phyloP scores from a whole-genome alignment of 92 coral and sea anemone genomes.

The Meandrina meandrites region DNA sequence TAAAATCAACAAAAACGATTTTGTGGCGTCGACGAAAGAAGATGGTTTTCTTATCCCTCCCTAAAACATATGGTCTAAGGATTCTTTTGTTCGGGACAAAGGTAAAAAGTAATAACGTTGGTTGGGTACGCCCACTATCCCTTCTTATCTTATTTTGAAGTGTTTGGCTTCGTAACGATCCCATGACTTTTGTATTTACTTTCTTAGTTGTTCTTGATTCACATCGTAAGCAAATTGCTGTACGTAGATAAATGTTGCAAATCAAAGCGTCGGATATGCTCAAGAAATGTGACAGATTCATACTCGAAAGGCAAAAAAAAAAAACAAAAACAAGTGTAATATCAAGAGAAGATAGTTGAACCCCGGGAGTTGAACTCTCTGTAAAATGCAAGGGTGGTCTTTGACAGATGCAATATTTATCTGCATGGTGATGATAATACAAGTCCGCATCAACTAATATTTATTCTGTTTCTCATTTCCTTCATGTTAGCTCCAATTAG shows the following conservation, averaged over 20 bases:
- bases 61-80: neutral
- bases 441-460: neutral
- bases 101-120: neutral
- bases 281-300: neutral
- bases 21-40: neutral
- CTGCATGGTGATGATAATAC: neutral
- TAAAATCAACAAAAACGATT: neutral
- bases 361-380: no score
- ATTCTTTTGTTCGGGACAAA: neutral
- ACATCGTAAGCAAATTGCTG: neutral
- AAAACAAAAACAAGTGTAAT: no score
- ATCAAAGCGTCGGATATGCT: neutral
- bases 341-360: neutral
- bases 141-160: neutral
- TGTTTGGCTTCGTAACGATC: no score
- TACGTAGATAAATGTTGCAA: neutral
- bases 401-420: neutral
- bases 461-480: neutral
- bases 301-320: neutral
- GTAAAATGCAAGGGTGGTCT: slow-evolving; percentile 6
- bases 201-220: neutral
- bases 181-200: neutral
- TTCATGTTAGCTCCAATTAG: neutral
- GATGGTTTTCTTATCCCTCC: neutral
- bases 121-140: neutral